These are phyloP conservation scores for Tetranychus piercei DNA, from an alignment of 2,888 invertebrate genomes.

Conservation along the genomic window DNA sequence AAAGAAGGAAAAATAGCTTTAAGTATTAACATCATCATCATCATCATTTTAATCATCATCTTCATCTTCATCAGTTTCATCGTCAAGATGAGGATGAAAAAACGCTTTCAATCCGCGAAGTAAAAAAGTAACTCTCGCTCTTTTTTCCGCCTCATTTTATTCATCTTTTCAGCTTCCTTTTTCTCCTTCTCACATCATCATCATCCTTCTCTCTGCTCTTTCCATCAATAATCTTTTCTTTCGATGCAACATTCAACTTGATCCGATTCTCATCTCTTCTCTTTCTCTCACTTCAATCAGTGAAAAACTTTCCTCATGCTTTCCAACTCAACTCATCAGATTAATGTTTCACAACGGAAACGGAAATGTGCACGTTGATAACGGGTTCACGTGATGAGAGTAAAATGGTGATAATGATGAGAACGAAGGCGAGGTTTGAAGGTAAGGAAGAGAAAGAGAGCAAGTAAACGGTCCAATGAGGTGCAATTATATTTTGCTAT, in stretches of 20 bases:
- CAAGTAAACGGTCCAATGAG: background rate
- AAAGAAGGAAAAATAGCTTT: background rate
- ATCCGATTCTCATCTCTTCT: background rate
- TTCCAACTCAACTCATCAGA: background rate
- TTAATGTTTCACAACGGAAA: background rate
- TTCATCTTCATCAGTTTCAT: background rate
- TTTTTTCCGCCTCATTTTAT: background rate
- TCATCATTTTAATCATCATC: background rate
- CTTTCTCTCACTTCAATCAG: background rate
- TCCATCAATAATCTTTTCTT: background rate
- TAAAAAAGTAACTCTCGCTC: background rate
- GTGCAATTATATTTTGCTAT: background rate
- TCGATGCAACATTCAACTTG: background rate
- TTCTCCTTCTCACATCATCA: background rate
- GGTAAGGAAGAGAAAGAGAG: background rate
- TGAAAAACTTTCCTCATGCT: background rate
- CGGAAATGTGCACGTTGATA: background rate
- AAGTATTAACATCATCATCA: background rate
- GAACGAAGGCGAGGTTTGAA: background rate
- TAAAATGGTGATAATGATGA: background rate
- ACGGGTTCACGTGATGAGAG: background rate
- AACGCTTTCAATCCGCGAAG: background rate
- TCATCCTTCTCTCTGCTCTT: background rate
- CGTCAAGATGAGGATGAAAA: background rate
- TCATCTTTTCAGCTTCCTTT: background rate